Conservation (phyloP, 2,113 vertebrate genomes). For the Apteryx mantelli region DNA sequence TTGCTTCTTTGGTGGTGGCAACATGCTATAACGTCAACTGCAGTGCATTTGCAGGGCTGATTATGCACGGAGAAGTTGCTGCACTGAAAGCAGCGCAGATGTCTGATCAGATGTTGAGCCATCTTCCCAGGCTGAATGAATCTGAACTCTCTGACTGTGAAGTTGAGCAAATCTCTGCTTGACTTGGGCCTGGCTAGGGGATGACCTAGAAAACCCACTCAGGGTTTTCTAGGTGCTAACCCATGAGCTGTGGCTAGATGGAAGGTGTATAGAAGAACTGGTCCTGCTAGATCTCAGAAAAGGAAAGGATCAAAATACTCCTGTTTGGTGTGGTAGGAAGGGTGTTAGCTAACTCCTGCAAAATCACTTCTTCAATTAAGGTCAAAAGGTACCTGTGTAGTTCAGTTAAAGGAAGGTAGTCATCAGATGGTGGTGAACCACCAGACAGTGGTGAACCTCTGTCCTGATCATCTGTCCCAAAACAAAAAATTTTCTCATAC, state of each 20-base stretch:
- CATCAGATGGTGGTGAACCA: too few species aligned
- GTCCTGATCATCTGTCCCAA: too few species aligned
- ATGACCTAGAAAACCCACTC: background rate
- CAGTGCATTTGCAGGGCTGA: background rate
- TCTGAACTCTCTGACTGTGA: background rate
- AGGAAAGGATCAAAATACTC: background rate
- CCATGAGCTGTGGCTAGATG: background rate
- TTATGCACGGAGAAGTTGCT: background rate
- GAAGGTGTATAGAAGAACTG: background rate
- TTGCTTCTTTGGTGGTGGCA: background rate
- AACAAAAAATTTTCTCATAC: too few species aligned
- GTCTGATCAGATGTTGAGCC: background rate
- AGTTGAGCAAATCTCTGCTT: background rate
- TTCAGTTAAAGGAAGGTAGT: too few species aligned
- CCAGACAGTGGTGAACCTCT: too few species aligned
- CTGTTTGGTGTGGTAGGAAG: background rate
- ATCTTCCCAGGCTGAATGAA: background rate
- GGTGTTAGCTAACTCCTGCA: too few species aligned
- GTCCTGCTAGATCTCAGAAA: background rate
- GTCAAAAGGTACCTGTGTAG: too few species aligned
- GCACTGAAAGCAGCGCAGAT: background rate
- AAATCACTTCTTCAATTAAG: too few species aligned
- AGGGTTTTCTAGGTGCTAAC: background rate
- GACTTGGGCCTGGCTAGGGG: background rate
- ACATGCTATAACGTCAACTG: accelerated